phyloP scores from a whole-genome alignment of 2,888 invertebrate genomes.

The Rugalucina vietnamica region DNA sequence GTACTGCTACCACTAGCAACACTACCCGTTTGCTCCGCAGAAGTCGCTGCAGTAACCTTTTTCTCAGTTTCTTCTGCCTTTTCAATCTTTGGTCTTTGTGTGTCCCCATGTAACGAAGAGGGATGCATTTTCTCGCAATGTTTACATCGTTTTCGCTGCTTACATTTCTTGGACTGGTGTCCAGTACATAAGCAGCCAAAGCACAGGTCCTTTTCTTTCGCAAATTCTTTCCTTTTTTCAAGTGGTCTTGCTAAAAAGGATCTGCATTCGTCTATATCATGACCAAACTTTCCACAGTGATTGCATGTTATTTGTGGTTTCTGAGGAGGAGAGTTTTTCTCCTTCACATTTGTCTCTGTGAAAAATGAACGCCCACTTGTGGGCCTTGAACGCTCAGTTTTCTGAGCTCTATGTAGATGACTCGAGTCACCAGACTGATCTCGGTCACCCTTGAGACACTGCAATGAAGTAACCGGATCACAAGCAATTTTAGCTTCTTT shows the following conservation, averaged over 20 bases:
- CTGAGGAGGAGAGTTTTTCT: constrained; percentile 12
- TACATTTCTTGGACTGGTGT: constrained; percentile 24
- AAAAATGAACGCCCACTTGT: neutral
- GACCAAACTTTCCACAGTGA: neutral
- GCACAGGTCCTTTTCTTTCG: constrained; percentile 28
- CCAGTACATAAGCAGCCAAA: constrained; percentile 35
- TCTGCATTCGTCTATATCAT: constrained; percentile 21
- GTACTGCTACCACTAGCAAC: neutral
- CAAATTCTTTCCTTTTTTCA: constrained; percentile 30
- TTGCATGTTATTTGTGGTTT: neutral
- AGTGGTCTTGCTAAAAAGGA: constrained; percentile 19
- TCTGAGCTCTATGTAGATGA: neutral
- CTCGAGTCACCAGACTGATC: neutral
- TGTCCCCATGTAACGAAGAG: constrained; percentile 42
- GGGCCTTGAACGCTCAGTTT: neutral
- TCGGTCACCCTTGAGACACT: constrained; percentile 25
- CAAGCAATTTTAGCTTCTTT: constrained; percentile 54
- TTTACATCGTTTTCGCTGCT: constrained; percentile 17
- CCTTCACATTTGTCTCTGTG: neutral
- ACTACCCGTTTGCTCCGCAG: neutral
- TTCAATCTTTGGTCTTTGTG: neutral
- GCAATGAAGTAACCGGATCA: constrained; percentile 47
- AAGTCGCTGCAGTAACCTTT: neutral
- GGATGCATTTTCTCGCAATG: constrained; percentile 38
- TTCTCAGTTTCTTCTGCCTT: neutral